These are phyloP conservation scores for Solenopsis fugax DNA, from an alignment of 1,140 invertebrate genomes.

Conservation along the genomic window DNA sequence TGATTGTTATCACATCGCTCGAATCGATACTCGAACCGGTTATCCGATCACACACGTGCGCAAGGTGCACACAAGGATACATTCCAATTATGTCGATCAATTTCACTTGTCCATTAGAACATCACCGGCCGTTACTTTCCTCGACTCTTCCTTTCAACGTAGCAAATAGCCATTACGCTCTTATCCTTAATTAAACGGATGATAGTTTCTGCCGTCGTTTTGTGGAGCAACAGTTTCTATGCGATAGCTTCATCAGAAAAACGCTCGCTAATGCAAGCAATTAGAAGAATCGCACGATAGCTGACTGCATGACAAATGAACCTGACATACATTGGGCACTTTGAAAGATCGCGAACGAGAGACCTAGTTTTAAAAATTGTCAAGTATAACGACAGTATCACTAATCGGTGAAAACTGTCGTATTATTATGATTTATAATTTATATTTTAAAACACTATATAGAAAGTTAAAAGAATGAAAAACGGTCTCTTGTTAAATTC, in stretches of 20 bases:
- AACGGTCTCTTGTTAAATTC: neutral
- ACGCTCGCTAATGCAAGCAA: neutral
- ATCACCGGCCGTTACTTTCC: constrained; percentile 17
- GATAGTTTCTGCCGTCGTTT: constrained; percentile 4
- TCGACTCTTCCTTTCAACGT: constrained; percentile 32
- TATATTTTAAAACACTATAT: neutral
- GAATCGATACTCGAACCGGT: constrained; percentile 20
- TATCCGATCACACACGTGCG: constrained; percentile 7
- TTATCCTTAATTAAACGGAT: constrained; percentile 33
- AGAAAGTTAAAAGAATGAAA: neutral
- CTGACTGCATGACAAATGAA: neutral
- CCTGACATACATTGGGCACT: neutral
- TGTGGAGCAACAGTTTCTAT: neutral
- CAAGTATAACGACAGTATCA: neutral
- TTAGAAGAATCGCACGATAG: neutral
- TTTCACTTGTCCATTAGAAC: constrained; percentile 57
- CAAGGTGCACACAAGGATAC: constrained; percentile 14
- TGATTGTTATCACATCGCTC: constrained; percentile 33
- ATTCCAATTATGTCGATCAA: constrained; percentile 53
- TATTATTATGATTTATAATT: neutral
- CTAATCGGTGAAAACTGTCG: neutral
- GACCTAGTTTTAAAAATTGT: neutral
- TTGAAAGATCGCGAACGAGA: neutral
- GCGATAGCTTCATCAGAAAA: neutral
- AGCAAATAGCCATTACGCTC: neutral